Conservation (phyloP, 2,888 invertebrate species). For the Eilema caniola region DNA sequence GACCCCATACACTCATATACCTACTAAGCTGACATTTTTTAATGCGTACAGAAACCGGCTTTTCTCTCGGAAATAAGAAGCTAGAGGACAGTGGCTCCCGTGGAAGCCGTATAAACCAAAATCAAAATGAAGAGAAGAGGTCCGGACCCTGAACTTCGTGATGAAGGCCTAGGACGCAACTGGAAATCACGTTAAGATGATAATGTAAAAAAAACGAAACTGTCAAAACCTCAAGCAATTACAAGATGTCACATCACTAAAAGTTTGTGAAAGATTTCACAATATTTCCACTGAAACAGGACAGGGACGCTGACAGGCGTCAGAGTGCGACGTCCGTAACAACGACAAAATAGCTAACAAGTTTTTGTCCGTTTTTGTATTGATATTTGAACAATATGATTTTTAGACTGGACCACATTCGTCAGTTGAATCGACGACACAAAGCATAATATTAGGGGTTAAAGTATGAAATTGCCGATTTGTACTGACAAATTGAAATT, state of each 20-base stretch:
- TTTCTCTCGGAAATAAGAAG: not conserved
- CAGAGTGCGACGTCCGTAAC: slow-evolving; percentile 21
- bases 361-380: slow-evolving; percentile 22
- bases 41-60: not conserved
- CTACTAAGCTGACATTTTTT: not conserved
- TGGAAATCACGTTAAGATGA: not conserved
- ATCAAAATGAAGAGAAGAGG: not conserved
- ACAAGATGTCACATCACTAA: slow-evolving; percentile 7
- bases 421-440: too few relatives aligned
- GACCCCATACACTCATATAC: too few relatives aligned
- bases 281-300: slow-evolving; percentile 27
- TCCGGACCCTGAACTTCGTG: not conserved
- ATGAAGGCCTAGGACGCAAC: not conserved
- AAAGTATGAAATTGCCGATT: too few relatives aligned
- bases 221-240: not conserved
- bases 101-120: not conserved
- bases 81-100: not conserved
- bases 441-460: too few relatives aligned
- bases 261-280: slow-evolving; percentile 1
- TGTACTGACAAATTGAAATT: too few relatives aligned
- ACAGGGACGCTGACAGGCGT: slow-evolving; percentile 19
- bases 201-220: not conserved
- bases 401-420: too few relatives aligned
- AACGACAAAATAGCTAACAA: slow-evolving; percentile 34
- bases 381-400: not conserved